phyloP scores from a whole-genome alignment of 2,888 invertebrate genomes.

The Mechanitis messenoides region DNA sequence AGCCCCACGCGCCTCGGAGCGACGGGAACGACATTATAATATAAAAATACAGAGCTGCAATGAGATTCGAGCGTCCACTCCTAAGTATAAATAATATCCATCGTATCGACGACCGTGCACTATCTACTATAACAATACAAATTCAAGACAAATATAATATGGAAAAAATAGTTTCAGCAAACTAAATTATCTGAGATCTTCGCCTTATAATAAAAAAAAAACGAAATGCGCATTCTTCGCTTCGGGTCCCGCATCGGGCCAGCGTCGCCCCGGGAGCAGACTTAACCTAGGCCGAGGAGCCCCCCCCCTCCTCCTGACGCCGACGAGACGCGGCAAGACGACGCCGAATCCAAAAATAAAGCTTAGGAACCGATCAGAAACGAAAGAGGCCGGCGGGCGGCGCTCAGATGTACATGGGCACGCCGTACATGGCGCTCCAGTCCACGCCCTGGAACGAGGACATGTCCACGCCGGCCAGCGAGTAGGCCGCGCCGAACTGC shows the following conservation, averaged over 20 bases:
- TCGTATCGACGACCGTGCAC: conserved; percentile 66
- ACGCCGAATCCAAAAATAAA: conserved; percentile 36
- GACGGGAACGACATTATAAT: conserved; percentile 20
- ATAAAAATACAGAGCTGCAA: conserved; percentile 37
- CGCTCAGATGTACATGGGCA: conserved; percentile 92
- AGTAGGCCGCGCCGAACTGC: conserved; percentile 84
- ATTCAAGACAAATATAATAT: conserved; percentile 49
- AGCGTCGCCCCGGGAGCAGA: conserved; percentile 49
- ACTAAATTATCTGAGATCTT: conserved; percentile 74
- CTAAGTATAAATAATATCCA: conserved; percentile 31
- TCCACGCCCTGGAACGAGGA: conserved; percentile 94
- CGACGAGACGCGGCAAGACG: conserved; percentile 50
- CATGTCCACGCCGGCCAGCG: conserved; percentile 93
- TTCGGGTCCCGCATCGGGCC: conserved; percentile 45
- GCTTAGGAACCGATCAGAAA: conserved; percentile 54
- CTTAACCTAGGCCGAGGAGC: conserved; percentile 52
- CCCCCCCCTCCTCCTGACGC: conserved; percentile 34
- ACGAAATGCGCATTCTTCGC: conserved; percentile 66
- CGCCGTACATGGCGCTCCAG: conserved; percentile 94
- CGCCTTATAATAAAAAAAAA: conserved; percentile 54
- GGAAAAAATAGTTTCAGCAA: conserved; percentile 33
- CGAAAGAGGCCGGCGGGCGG: conserved; percentile 33
- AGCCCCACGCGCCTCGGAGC: conserved; percentile 35
- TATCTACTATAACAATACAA: conserved; percentile 42
- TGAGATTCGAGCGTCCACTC: conserved; percentile 40